Percentiles rank a stretch among this genome's conserved stretches.
Conservation (phyloP, 2,113 vertebrate genomes). For the Onychostruthus taczanowskii region DNA sequence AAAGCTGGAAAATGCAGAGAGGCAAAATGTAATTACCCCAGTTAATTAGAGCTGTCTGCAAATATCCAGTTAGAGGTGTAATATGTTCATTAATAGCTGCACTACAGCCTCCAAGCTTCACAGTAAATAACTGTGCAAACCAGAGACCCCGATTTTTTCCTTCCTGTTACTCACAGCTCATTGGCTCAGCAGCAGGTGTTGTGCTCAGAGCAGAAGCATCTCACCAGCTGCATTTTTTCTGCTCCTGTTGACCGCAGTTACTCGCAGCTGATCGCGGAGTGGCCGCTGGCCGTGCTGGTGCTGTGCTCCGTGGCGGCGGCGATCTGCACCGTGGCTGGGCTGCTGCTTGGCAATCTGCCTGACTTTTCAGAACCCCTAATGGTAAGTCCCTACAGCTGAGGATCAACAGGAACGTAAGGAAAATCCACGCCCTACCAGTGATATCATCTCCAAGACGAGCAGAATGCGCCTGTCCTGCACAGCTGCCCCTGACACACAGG, state of each 20-base stretch:
- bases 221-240: not conserved
- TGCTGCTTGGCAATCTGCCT: slow-evolving; percentile 85
- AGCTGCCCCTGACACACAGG: not conserved
- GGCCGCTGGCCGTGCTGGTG: slow-evolving; percentile 80
- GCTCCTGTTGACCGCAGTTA: slow-evolving; percentile 78
- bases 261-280: slow-evolving; percentile 87
- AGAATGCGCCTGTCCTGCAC: not conserved
- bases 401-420: not conserved
- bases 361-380: slow-evolving; percentile 92
- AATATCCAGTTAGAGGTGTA: not conserved
- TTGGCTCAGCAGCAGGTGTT: not conserved
- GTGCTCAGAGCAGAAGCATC: not conserved
- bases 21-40: slow-evolving; percentile 19
- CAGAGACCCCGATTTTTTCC: not conserved
- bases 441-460: not conserved
- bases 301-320: slow-evolving; percentile 77
- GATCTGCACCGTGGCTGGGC: slow-evolving; percentile 84
- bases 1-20: not conserved
- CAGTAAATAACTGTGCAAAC: not conserved
- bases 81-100: not conserved
- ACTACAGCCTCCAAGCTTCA: not conserved
- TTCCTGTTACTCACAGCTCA: not conserved
- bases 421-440: not conserved
- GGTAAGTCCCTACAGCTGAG: slow-evolving; percentile 71
- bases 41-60: slow-evolving; percentile 34